Evolutionary conservation across 2,797 vertebrate species (phyloP).

Genomic region (Picus viridis): DNA sequence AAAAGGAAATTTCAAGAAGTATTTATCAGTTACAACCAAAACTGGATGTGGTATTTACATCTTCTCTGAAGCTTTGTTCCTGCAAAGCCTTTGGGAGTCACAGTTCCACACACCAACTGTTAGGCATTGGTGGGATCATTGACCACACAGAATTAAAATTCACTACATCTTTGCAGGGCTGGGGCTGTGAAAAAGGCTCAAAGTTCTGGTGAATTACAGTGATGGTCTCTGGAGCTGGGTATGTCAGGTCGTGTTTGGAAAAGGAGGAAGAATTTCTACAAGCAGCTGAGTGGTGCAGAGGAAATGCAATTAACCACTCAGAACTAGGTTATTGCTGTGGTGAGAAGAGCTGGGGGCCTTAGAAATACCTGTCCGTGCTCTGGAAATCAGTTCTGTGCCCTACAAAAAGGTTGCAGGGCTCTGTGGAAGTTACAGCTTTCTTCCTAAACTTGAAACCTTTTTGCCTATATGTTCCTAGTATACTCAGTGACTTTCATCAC

Average conservation of each 20-base stretch:
- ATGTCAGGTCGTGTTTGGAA: background rate
- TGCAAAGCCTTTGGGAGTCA: background rate
- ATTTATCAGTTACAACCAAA: background rate
- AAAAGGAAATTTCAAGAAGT: background rate
- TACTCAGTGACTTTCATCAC: background rate
- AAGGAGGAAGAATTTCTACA: background rate
- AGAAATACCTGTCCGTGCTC: background rate
- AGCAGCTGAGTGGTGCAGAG: background rate
- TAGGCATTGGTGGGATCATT: background rate
- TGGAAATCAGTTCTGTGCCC: background rate
- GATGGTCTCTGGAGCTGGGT: background rate
- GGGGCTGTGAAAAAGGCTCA: background rate
- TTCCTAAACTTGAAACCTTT: background rate
- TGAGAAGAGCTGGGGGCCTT: background rate
- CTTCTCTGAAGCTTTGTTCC: background rate
- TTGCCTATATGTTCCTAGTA: background rate
- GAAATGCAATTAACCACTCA: background rate
- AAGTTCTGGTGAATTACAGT: background rate
- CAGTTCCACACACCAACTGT: background rate
- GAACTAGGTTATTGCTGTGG: background rate
- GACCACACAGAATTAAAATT: background rate
- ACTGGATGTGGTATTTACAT: background rate
- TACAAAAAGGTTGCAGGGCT: background rate
- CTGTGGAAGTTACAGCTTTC: background rate
- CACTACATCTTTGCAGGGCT: background rate